These are phyloP conservation scores for Pelobates fuscus DNA, from an alignment of 2,113 vertebrate genomes.

Conservation along the genomic window DNA sequence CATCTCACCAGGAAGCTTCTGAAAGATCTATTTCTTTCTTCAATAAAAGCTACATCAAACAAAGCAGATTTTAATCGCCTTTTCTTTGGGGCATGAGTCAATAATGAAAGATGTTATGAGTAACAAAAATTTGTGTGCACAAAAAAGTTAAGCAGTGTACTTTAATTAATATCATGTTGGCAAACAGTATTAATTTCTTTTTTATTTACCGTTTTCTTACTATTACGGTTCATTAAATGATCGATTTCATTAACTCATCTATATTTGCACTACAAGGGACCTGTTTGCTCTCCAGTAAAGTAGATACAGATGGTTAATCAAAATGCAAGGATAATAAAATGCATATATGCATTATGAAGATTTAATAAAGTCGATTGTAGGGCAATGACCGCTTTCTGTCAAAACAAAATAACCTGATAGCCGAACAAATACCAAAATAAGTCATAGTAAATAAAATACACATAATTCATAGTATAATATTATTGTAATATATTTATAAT, in stretches of 20 bases:
- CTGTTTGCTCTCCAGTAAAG: slow-evolving; percentile 70
- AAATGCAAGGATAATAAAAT: slow-evolving; percentile 75
- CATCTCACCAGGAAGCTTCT: slow-evolving; percentile 95
- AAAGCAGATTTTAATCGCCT: slow-evolving; percentile 88
- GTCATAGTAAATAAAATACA: no score
- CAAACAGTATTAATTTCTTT: slow-evolving; percentile 80
- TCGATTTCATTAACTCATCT: slow-evolving; percentile 74
- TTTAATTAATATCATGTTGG: slow-evolving; percentile 82
- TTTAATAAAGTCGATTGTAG: slow-evolving; percentile 62
- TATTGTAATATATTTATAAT: no score
- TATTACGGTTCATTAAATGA: slow-evolving; percentile 80
- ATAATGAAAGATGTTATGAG: slow-evolving; percentile 91
- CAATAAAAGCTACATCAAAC: slow-evolving; percentile 88
- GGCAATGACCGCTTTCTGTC: slow-evolving; percentile 66
- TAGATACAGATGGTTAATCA: slow-evolving; percentile 66
- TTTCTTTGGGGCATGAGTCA: slow-evolving; percentile 90
- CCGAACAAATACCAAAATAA: no score
- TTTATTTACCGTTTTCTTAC: slow-evolving; percentile 74
- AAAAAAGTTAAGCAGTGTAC: slow-evolving; percentile 68
- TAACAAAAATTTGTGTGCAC: slow-evolving; percentile 74
- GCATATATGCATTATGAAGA: slow-evolving; percentile 52
- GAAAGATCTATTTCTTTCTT: slow-evolving; percentile 93
- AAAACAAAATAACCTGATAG: slow-evolving; percentile 65
- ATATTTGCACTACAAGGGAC: slow-evolving; percentile 63
- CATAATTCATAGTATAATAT: no score